Base-by-base conservation (phyloP, 53 echinoderm and acorn worm species). In the Echinarachnius parma region DNA sequence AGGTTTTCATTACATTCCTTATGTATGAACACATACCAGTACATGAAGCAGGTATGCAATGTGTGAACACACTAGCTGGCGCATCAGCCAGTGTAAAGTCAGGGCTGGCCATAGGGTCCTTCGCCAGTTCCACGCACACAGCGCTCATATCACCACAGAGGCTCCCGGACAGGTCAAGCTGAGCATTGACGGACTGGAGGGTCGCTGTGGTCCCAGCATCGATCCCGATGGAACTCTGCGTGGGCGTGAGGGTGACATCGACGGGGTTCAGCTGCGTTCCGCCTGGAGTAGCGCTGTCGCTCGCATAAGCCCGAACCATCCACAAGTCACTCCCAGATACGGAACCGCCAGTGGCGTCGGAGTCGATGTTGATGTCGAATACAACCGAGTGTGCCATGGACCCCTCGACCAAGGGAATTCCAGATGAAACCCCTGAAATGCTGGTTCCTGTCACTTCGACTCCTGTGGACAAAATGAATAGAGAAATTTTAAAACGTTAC, bases 281-380 rank as follows among this genome's bases (percentile, higher is more conserved):
- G 2, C 77, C 85, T 19, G 81, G 64, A 27, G 19, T 42, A 9
- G 2, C 0, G 46, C 64, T 80, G 63, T 55, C 70, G 27, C 62
- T 77, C 15, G 85, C 64, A 75, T 81, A 89, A 13, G 78, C 48
- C 15, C 61, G 64, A 3, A 89, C 48, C 9, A 35, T 24, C 89
- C 89, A 89, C 3, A 89, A 75, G 15, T 76, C 62, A 19, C 8
- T 27, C 14, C 89, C 89, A 1, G 77, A 22, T 28, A 85, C 77
- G 35, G 74, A 63, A 11, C 85, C 89, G 21, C 81, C 72, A 5
- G 15, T 34, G 19, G 65, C 15, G 22, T 57, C 50, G 2, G 81
- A 64, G 29, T 54, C 24, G 23, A 89, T 60, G 48, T 34, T 9
- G 21, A 89, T 58, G 53, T 77, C 60, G 34, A 85, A 89, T 25